Evolutionary conservation across 2,797 vertebrate species (phyloP).

Genomic region (Cryptoprocta ferox): DNA sequence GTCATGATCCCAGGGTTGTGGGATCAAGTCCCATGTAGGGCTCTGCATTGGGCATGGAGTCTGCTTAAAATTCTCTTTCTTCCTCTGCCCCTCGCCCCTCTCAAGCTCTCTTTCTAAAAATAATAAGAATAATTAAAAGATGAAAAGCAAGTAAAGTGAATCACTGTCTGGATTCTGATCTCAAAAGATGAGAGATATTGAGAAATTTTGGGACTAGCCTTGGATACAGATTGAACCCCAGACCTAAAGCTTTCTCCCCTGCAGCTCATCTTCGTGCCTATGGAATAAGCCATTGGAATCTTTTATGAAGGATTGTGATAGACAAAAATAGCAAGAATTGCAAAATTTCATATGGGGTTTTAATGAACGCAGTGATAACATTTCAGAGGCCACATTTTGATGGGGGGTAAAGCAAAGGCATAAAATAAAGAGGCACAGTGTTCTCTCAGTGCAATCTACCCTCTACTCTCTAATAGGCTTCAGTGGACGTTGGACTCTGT

Average conservation of each 20-base stretch:
- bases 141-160: not conserved
- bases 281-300: not conserved
- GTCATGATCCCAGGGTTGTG: too few species aligned
- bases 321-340: not conserved
- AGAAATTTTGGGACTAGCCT: not conserved
- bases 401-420: not conserved
- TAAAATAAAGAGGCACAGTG: too few species aligned
- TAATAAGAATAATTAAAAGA: too few species aligned
- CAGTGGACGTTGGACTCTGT: too few species aligned
- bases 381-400: not conserved
- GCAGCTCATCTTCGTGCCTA: fast-evolving
- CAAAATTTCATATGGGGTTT: not conserved
- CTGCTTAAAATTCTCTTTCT: too few species aligned
- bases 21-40: too few species aligned
- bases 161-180: not conserved
- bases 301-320: fast-evolving
- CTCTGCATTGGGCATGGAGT: too few species aligned
- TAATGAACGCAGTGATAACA: not conserved
- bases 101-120: too few species aligned
- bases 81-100: too few species aligned
- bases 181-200: not conserved
- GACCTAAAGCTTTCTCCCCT: not conserved
- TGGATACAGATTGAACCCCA: not conserved
- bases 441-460: fast-evolving
- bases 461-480: not conserved